These are phyloP conservation scores for Macrocentrus cingulum DNA, from an alignment of 1,140 invertebrate species.

Conservation along the genomic window DNA sequence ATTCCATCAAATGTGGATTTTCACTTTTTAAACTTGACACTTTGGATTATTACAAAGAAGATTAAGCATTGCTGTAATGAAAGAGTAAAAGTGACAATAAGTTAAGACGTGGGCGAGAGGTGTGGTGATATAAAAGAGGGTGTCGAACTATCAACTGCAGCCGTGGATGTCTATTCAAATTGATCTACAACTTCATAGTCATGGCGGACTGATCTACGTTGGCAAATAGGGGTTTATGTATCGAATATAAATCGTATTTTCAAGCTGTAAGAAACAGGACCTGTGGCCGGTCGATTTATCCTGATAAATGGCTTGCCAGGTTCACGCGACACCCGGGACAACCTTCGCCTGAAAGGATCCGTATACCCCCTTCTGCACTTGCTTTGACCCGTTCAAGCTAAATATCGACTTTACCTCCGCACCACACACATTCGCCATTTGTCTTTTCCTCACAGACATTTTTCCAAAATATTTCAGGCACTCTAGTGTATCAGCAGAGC, in stretches of 20 bases:
- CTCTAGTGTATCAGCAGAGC: no score
- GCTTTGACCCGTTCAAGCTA: slow-evolving; percentile 36
- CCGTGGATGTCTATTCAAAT: background rate
- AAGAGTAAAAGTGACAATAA: background rate
- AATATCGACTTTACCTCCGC: slow-evolving; percentile 38
- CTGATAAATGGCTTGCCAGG: slow-evolving; percentile 42
- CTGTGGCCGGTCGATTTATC: slow-evolving; percentile 21
- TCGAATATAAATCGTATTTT: slow-evolving; percentile 32
- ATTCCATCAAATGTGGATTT: no score
- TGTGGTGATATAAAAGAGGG: no score
- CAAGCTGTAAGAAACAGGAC: slow-evolving; percentile 32
- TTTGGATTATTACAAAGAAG: background rate
- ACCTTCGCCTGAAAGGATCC: slow-evolving; percentile 22
- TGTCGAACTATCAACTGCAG: no score
- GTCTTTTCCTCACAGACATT: slow-evolving; percentile 4
- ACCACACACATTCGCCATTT: slow-evolving; percentile 28
- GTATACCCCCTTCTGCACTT: background rate
- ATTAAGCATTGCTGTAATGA: background rate
- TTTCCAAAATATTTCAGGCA: background rate
- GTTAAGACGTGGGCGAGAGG: no score
- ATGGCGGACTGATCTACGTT: background rate
- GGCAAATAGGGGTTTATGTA: background rate
- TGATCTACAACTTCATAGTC: slow-evolving; percentile 15
- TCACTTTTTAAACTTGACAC: no score
- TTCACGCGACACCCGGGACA: slow-evolving; percentile 39